These are phyloP conservation scores for Chrysomallon squamiferum DNA, from an alignment of 1,140 invertebrate species.

Conservation along the genomic window DNA sequence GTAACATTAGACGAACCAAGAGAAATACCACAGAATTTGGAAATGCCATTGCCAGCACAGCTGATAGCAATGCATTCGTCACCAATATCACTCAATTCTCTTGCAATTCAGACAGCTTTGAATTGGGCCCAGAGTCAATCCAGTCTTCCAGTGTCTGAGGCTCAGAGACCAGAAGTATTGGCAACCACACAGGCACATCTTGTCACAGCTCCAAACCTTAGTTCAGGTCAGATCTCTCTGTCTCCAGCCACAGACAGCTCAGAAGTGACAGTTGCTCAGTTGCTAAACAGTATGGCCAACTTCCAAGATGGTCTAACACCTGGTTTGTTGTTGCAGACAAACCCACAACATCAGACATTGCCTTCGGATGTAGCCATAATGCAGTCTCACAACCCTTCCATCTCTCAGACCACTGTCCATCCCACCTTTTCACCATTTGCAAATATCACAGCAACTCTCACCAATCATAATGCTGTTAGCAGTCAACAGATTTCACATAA, in stretches of 20 bases:
- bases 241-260: conserved; percentile 19
- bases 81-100: conserved; percentile 18
- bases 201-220: background rate
- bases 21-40: conserved; percentile 1
- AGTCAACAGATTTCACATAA: background rate
- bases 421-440: background rate
- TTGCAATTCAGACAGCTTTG: conserved; percentile 21
- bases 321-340: conserved; percentile 2
- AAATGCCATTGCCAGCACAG: conserved; percentile 11
- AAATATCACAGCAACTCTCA: background rate
- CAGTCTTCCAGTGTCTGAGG: conserved; percentile 12
- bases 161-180: background rate
- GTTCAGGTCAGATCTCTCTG: conserved; percentile 1
- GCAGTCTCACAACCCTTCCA: background rate
- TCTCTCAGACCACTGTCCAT: conserved; percentile 7
- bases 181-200: background rate
- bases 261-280: conserved; percentile 33
- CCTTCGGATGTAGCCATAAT: background rate
- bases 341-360: background rate
- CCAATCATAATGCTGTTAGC: background rate
- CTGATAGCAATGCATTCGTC: conserved; percentile 6
- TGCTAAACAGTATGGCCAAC: conserved; percentile 38
- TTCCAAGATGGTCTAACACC: conserved; percentile 16
- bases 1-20: background rate
- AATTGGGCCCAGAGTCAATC: conserved; percentile 13